phyloP scores from a whole-genome alignment of 2,797 vertebrate genomes.

The Pseudomugil gertrudae region DNA sequence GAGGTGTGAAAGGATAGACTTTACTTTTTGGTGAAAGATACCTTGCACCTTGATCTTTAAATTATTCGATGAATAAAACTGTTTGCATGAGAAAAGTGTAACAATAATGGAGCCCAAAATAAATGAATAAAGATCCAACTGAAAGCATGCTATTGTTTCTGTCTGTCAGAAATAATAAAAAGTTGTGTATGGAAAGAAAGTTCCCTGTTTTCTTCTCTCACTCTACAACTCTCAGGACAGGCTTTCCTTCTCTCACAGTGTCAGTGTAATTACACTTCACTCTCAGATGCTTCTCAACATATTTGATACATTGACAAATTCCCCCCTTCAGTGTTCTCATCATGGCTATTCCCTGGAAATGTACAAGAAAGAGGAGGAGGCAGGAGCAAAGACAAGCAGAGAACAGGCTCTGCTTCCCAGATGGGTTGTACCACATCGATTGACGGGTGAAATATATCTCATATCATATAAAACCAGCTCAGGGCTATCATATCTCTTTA shows the following conservation, averaged over 20 bases:
- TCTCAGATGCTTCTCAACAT: constrained; percentile 73
- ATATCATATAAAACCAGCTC: constrained; percentile 74
- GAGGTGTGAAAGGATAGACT: constrained; percentile 1
- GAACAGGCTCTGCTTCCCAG: constrained; percentile 61
- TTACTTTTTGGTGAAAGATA: constrained; percentile 38
- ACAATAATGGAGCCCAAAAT: constrained; percentile 32
- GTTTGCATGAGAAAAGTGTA: constrained; percentile 66
- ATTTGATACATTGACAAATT: constrained; percentile 79
- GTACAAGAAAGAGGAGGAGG: constrained; percentile 67
- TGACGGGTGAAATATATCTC: constrained; percentile 80
- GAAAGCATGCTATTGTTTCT: constrained; percentile 22
- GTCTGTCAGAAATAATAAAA: constrained; percentile 49
- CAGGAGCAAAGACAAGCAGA: constrained; percentile 66
- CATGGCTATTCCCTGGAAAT: constrained; percentile 75
- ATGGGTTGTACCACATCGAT: constrained; percentile 78
- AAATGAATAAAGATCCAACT: constrained; percentile 42
- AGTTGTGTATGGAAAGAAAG: constrained; percentile 44
- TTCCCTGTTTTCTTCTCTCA: constrained; percentile 38
- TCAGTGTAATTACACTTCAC: constrained; percentile 76
- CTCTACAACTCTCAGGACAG: constrained; percentile 53
- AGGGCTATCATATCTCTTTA: constrained; percentile 64
- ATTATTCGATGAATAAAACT: constrained; percentile 49
- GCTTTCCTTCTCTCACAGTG: constrained; percentile 32
- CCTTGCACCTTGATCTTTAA: constrained; percentile 48
- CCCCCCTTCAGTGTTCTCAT: constrained; percentile 73